Conservation (phyloP, 1,140 invertebrate species). For the Himalopsyche phryganea region DNA sequence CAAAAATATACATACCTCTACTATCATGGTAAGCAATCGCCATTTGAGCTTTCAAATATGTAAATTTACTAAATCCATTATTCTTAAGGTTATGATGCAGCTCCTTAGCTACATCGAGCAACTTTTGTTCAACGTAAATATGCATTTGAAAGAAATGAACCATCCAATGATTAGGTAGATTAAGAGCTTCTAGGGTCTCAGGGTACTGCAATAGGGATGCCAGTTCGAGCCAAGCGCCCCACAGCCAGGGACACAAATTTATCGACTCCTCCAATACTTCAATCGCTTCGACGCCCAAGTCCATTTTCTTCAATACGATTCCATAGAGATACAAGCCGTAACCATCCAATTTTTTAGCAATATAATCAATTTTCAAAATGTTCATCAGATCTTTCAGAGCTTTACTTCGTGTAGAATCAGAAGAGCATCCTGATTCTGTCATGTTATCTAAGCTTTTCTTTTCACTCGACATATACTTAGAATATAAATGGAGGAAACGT, state of each 20-base stretch:
- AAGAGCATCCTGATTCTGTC: conserved; percentile 69
- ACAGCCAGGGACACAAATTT: conserved; percentile 75
- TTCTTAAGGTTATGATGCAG: conserved; percentile 74
- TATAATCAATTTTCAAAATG: conserved; percentile 58
- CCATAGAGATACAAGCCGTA: conserved; percentile 90
- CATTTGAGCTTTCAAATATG: conserved; percentile 88
- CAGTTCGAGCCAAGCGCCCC: conserved; percentile 94
- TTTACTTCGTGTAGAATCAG: conserved; percentile 59
- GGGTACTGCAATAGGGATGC: conserved; percentile 79
- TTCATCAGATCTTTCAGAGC: conserved; percentile 55
- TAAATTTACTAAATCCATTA: conserved; percentile 80
- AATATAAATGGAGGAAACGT: conserved; percentile 37
- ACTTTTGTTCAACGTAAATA: conserved; percentile 85
- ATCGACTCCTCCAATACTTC: conserved; percentile 78
- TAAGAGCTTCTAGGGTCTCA: conserved; percentile 63
- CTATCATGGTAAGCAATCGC: conserved; percentile 91
- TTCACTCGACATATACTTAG: conserved; percentile 77
- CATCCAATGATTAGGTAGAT: conserved; percentile 90
- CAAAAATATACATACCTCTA: no score
- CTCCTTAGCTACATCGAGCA: conserved; percentile 84
- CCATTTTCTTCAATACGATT: conserved; percentile 84
- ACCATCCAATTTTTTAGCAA: conserved; percentile 71
- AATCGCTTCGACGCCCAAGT: conserved; percentile 69
- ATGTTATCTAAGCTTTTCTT: conserved; percentile 84
- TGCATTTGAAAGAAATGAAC: conserved; percentile 90